Conservation (phyloP, 2,888 invertebrate species). For the Notocelia uddmanniana region DNA sequence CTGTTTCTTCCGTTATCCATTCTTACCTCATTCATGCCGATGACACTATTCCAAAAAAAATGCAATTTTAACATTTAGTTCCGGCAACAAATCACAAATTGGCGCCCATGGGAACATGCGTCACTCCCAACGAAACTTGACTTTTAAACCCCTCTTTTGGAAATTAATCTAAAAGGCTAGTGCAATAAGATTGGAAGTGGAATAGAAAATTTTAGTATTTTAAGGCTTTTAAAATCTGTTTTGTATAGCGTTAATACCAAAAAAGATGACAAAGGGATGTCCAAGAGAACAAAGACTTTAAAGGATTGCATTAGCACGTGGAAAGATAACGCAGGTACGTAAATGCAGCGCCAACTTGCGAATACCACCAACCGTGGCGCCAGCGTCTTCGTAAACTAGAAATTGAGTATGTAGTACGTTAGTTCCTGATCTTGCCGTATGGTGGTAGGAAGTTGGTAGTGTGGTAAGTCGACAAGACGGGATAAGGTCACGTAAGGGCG, state of each 20-base stretch:
- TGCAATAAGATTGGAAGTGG: background rate
- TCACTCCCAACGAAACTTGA: constrained; percentile 2
- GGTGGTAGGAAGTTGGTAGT: constrained; percentile 52
- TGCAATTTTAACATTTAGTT: constrained; percentile 37
- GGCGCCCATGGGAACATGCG: constrained; percentile 13
- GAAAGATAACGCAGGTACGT: constrained; percentile 41
- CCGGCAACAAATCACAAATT: constrained; percentile 37
- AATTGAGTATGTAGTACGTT: background rate
- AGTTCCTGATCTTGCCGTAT: constrained; percentile 4
- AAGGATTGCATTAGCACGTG: constrained; percentile 46
- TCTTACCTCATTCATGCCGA: constrained; percentile 27
- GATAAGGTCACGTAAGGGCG: constrained; percentile 66
- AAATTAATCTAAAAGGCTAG: background rate
- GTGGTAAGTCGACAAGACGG: constrained; percentile 60
- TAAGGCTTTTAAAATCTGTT: constrained; percentile 1
- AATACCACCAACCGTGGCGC: constrained; percentile 6
- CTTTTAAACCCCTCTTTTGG: background rate
- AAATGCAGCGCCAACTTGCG: constrained; percentile 5
- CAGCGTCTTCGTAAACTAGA: constrained; percentile 1
- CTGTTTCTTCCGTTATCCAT: constrained; percentile 32
- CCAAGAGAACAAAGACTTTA: constrained; percentile 33
- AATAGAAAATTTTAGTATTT: background rate
- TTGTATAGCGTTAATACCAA: constrained; percentile 25
- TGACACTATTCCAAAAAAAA: constrained; percentile 11
- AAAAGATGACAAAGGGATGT: constrained; percentile 39